Conservation (phyloP, 2,113 vertebrate genomes). For the Climacteris rufus region DNA sequence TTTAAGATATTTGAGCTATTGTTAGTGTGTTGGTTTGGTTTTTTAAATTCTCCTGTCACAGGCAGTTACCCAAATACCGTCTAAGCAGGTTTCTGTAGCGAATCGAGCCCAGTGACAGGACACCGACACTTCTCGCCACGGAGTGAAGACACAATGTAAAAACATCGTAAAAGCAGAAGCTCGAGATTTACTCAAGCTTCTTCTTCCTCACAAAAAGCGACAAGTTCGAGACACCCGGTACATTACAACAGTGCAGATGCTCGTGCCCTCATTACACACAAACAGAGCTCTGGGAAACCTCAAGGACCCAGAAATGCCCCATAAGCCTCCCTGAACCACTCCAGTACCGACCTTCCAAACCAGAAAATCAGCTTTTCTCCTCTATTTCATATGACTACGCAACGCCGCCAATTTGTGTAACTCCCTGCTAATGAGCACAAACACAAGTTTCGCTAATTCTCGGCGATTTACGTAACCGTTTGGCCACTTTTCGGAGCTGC, state of each 20-base stretch:
- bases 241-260: neutral
- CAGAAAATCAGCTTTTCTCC: constrained; percentile 44
- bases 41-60: neutral
- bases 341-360: neutral
- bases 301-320: neutral
- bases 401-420: neutral
- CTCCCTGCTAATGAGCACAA: neutral
- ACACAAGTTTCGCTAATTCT: neutral
- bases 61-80: too few species aligned
- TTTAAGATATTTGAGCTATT: neutral
- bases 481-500: neutral
- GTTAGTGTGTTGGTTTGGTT: accelerated
- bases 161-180: neutral
- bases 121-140: neutral
- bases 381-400: neutral
- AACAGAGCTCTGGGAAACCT: neutral
- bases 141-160: accelerated
- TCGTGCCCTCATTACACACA: neutral
- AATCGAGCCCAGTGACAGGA: neutral
- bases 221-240: neutral
- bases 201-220: neutral
- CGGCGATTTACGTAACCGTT: neutral
- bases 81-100: neutral
- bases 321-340: neutral
- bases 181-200: neutral